Conservation (phyloP, 2,113 vertebrate genomes). For the Sapayoa aenigma region DNA sequence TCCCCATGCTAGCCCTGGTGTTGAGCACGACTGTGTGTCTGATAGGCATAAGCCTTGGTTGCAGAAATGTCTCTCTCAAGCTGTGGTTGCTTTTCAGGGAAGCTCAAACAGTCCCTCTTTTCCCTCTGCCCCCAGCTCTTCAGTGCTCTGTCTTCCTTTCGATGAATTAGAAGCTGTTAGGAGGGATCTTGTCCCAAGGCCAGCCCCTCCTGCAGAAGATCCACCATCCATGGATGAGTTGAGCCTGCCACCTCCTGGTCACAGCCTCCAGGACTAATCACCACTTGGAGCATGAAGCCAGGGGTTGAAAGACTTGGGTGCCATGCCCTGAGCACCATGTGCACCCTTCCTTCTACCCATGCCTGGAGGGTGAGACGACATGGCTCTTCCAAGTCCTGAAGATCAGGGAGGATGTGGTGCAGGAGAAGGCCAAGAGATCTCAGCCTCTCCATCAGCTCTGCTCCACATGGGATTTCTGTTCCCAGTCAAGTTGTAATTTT, state of each 20-base stretch:
- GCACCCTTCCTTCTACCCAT: background rate
- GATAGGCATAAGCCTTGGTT: background rate
- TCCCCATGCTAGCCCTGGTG: rapidly evolving
- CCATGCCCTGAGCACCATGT: background rate
- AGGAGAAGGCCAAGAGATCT: background rate
- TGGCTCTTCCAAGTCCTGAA: background rate
- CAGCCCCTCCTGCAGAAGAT: background rate
- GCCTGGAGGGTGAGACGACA: background rate
- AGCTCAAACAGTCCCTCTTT: background rate
- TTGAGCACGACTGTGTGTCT: rapidly evolving
- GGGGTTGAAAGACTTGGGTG: background rate
- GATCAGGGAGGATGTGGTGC: too few species aligned
- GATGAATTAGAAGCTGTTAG: background rate
- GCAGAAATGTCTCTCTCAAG: background rate
- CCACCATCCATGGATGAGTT: background rate
- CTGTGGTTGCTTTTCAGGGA: background rate
- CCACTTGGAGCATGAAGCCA: background rate
- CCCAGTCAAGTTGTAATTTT: rapidly evolving
- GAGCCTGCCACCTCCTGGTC: conserved; percentile 63
- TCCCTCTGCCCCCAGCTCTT: background rate
- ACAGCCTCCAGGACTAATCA: background rate
- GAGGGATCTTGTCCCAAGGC: background rate
- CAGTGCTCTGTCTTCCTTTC: background rate
- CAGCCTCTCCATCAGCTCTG: background rate
- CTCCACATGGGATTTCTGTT: background rate